A percentile compares a stretch with the other conserved stretches of the same genome.
These are phyloP conservation scores for Andinoacara biseriatus DNA, from an alignment of 2,113 vertebrate genomes.

Conservation along the genomic window DNA sequence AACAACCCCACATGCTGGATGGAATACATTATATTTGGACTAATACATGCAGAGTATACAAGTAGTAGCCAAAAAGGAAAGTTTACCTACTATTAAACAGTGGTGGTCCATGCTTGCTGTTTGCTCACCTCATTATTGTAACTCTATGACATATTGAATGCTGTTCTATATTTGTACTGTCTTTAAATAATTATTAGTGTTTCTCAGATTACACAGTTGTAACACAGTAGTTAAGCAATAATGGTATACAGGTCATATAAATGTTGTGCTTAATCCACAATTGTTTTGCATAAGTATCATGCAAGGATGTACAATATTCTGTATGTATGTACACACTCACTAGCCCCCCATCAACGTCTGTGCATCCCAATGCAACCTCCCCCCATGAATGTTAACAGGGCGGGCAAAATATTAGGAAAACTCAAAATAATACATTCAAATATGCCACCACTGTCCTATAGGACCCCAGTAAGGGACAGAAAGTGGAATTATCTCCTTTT, in stretches of 20 bases:
- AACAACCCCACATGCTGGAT: constrained; percentile 24
- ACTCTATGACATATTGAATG: neutral
- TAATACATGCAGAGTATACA: neutral
- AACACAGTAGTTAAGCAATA: neutral
- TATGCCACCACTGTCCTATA: neutral
- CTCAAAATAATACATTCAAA: neutral
- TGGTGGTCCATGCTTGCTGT: neutral
- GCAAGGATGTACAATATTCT: neutral
- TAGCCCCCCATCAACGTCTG: neutral
- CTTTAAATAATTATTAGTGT: neutral
- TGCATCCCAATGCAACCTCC: neutral
- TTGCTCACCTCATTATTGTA: neutral
- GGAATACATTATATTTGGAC: constrained; percentile 17
- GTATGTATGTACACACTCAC: neutral
- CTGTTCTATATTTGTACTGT: neutral
- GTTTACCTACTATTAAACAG: neutral
- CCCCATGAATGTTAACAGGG: neutral
- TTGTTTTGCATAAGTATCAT: neutral
- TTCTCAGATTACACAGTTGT: neutral
- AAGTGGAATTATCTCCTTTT: neutral
- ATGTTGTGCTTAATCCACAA: neutral
- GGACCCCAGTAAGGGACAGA: neutral
- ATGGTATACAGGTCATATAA: neutral
- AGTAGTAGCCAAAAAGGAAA: neutral
- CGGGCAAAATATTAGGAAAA: neutral